Percentiles rank a stretch among this genome's conserved stretches.
phyloP scores from a whole-genome alignment of 2,888 invertebrate genomes.

The Synanthedon myopaeformis region DNA sequence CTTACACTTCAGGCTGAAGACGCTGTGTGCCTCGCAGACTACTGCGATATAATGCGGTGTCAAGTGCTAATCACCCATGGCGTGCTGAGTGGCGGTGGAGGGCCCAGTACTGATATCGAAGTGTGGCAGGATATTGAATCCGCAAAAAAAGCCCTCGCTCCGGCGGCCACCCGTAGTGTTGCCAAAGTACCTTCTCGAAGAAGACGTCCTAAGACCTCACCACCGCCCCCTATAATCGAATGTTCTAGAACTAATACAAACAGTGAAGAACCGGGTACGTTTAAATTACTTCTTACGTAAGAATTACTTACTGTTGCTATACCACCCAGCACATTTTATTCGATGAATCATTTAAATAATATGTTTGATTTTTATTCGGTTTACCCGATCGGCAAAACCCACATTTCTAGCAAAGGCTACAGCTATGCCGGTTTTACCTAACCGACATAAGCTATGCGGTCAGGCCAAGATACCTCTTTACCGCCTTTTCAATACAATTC shows the following conservation, averaged over 20 bases:
- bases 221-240: constrained; percentile 25
- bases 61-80: constrained; percentile 86
- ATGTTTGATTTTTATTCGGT: no score
- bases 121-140: constrained; percentile 84
- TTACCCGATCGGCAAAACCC: no score
- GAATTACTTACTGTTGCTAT: no score
- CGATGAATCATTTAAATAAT: no score
- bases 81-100: constrained; percentile 73
- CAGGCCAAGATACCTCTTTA: no score
- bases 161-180: constrained; percentile 64
- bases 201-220: constrained; percentile 13
- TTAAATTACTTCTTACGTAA: no score
- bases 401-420: no score
- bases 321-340: no score
- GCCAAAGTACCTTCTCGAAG: constrained; percentile 51
- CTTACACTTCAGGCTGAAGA: constrained; percentile 80
- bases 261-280: constrained; percentile 26
- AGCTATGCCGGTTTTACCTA: no score
- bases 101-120: constrained; percentile 82
- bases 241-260: constrained; percentile 43
- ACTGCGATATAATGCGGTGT: constrained; percentile 96
- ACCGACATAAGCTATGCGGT: no score
- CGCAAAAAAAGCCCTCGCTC: constrained; percentile 73
- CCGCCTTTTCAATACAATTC: no score
- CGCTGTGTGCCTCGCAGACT: constrained; percentile 92